Base-by-base conservation (phyloP, 2,888 invertebrate genomes). In the Chydorus sphaericus region DNA sequence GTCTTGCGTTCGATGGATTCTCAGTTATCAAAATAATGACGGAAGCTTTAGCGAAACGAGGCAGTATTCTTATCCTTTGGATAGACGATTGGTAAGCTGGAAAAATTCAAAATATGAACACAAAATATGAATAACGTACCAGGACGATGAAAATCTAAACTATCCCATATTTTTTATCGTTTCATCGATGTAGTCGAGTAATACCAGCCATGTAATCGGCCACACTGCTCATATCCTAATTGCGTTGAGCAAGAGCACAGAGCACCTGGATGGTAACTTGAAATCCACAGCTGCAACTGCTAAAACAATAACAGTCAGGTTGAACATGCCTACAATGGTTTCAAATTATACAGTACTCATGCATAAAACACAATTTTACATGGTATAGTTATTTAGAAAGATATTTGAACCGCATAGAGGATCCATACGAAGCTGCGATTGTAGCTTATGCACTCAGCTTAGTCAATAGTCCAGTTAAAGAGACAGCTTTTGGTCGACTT, bases 211-310 rank as follows among this genome's bases (percentile, higher is more conserved):
- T 38, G 68, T 69, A 57, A 66, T 74, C 4, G 66, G 73, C 2
- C 64, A 76, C 48, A 77, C 76, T 7, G 74, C 76, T 1, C 75
- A 75, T 62, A 72, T 75, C 10, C 65, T 76, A 8, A 72, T 76
- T 56, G 69, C 74, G 1, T 64, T 77, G 10, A 63, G 68, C 26
- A 64, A 67, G 48, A 67, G 67, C 2, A 58, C 64, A 3, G 62
- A 66, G 30, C 61, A 64, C 37, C 60, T 70, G 14, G 62, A 72
- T 53, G 74, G 73, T 56, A 57, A 61, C 14, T 58, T 67, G 5
- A 61, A 67, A 54, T 62, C 64, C 14, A 58, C 61, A 5, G 65
- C 67, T 2, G 63, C 64, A 20, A 62, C 63, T 50, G 68, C 68
- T 2, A 68, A 65, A 51, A 52, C 61, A 5, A 60, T 61, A 30